Percentiles rank a stretch among this genome's conserved stretches.
Evolutionary conservation across 2,113 vertebrate genomes (phyloP).

Genomic region (Callospermophilus lateralis): DNA sequence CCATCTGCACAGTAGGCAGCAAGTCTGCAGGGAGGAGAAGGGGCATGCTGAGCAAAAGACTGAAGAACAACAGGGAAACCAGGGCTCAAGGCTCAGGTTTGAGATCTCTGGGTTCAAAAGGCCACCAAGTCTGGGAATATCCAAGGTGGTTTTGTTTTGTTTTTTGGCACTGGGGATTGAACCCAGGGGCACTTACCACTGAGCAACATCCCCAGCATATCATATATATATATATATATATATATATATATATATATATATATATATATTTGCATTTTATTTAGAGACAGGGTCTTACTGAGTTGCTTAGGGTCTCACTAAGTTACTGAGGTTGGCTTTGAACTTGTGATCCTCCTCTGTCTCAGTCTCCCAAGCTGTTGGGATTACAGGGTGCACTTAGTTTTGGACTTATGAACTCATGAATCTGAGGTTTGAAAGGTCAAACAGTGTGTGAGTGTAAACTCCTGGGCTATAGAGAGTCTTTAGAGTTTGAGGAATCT

Average conservation of each 20-base stretch:
- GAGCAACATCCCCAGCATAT: not conserved
- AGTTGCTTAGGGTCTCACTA: no score
- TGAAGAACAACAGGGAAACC: not conserved
- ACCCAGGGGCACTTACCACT: not conserved
- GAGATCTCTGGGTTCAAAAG: not conserved
- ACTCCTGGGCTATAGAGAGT: not conserved
- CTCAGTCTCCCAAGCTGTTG: not conserved
- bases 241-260: no score
- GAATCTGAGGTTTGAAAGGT: not conserved
- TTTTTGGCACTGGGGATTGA: not conserved
- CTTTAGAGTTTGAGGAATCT: not conserved
- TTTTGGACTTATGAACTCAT: not conserved
- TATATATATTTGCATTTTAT: no score
- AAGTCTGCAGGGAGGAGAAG: slow-evolving; percentile 86
- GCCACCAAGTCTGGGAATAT: not conserved
- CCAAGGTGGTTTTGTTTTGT: not conserved
- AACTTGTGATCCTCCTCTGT: not conserved
- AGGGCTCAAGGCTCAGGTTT: not conserved
- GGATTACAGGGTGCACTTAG: not conserved
- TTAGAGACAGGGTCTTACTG: no score
- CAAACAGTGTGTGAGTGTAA: not conserved
- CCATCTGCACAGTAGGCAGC: slow-evolving; percentile 89
- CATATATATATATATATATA: no score
- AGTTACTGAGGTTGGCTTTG: not conserved
- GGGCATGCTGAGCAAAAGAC: not conserved